Evolutionary conservation across 53 echinoderm and acorn worm genomes (phyloP), one percentile per base, ranked within the genome.

Genomic region (Mesocentrotus franciscanus): DNA sequence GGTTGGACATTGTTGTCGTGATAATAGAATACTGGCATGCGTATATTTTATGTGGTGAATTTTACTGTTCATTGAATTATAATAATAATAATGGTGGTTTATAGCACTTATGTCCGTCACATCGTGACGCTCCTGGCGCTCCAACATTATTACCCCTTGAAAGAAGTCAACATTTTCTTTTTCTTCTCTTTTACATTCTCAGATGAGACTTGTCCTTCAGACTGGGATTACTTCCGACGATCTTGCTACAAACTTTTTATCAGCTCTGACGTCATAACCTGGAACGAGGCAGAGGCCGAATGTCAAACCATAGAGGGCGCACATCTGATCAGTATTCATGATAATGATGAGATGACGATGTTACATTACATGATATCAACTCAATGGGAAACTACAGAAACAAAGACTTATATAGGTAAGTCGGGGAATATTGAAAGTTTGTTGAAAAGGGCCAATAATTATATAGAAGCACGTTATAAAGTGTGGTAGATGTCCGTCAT

Each of bases 281-380:
- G 93, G 93, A 75, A 75, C 17, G 93, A 93, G 56, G 93, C 93
- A 11, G 93, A 93, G 33, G 24, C 30, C 15, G 13, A 56, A 55
- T 93, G 93, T 20, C 57, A 36, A n/a, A 75, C 74, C 55, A 17
- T 59, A 55, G 56, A 76, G 71, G 93, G 55, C 93, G 29, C 93
- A n/a, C 93, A 93, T 76, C 78, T 93, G 8, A 76, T 93, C 33
- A 93, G 93, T 32, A 93, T 93, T 76, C 93, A 75, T 29, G 93
- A 93, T 75, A 49, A 36, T 4, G 34, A 76, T 60, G 93, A 93
- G 32, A 93, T 93, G 93, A 56, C 57, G 14, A 72, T 93, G n/a
- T 66, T 93, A 12, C 93, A 93, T 75, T 93, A 75, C 57, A 93
- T 93, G 93, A 58, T 93, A 75, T 93, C 93, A 49, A 72, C 93